Evolutionary conservation across 2,797 vertebrate species (phyloP).

Genomic region (Hirundo rustica): DNA sequence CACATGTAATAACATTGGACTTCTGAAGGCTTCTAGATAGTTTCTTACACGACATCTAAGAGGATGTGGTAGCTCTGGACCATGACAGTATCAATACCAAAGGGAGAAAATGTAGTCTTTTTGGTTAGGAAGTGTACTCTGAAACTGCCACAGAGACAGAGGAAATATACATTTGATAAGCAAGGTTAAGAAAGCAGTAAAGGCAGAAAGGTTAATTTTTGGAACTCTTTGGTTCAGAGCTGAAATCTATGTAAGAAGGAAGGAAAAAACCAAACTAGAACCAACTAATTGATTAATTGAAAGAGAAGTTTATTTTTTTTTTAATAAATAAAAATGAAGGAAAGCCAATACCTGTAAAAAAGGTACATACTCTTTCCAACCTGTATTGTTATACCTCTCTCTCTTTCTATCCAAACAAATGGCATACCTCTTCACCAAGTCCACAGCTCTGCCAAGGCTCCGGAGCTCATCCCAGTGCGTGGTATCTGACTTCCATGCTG

Average conservation of each 20-base stretch:
- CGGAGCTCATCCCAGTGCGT: background rate
- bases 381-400: background rate
- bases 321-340: background rate
- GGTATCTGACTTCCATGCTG: background rate
- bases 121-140: background rate
- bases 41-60: background rate
- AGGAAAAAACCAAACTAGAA: background rate
- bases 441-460: background rate
- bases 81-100: background rate
- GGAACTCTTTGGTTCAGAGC: background rate
- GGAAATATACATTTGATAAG: background rate
- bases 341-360: background rate
- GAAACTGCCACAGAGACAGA: background rate
- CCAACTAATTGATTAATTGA: background rate
- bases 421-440: background rate
- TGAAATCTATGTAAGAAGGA: background rate
- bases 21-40: background rate
- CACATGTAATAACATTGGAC: background rate
- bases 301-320: background rate
- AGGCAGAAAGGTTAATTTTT: background rate
- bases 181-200: background rate
- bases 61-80: background rate
- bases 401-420: background rate
- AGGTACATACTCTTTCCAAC: background rate
- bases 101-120: background rate